Evolutionary conservation across 2,797 vertebrate genomes (phyloP).

Genomic region (Anguilla megastoma): DNA sequence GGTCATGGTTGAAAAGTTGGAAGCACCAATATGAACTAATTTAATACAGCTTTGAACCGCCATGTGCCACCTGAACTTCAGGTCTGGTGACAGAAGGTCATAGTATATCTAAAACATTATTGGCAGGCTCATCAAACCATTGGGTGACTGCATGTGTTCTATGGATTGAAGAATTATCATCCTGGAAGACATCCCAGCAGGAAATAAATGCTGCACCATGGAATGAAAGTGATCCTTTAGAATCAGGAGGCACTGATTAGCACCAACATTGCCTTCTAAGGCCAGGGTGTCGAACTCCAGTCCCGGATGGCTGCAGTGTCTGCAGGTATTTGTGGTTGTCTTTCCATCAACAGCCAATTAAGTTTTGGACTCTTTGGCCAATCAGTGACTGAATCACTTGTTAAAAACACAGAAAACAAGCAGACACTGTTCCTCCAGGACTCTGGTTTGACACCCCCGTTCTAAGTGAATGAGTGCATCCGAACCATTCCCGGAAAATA

Average conservation of each 20-base stretch:
- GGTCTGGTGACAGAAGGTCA: too few species aligned
- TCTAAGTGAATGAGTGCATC: too few species aligned
- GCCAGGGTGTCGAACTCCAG: background rate
- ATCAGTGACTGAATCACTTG: background rate
- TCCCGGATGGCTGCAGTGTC: background rate
- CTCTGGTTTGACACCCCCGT: too few species aligned
- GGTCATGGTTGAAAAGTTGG: too few species aligned
- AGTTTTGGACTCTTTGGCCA: background rate
- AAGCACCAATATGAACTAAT: too few species aligned
- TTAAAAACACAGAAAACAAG: too few species aligned
- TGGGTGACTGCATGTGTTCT: background rate
- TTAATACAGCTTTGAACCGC: too few species aligned
- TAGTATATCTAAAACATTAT: too few species aligned
- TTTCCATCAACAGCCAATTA: background rate
- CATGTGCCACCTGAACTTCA: too few species aligned
- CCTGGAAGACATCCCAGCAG: background rate
- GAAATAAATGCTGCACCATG: background rate
- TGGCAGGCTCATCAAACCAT: background rate
- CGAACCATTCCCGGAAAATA: too few species aligned
- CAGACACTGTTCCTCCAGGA: too few species aligned
- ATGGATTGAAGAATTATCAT: background rate
- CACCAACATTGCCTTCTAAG: background rate
- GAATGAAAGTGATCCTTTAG: background rate
- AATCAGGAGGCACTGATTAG: background rate
- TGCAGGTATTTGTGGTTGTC: background rate